Conservation (phyloP, 2,113 vertebrate genomes). For the Ictalurus punctatus region DNA sequence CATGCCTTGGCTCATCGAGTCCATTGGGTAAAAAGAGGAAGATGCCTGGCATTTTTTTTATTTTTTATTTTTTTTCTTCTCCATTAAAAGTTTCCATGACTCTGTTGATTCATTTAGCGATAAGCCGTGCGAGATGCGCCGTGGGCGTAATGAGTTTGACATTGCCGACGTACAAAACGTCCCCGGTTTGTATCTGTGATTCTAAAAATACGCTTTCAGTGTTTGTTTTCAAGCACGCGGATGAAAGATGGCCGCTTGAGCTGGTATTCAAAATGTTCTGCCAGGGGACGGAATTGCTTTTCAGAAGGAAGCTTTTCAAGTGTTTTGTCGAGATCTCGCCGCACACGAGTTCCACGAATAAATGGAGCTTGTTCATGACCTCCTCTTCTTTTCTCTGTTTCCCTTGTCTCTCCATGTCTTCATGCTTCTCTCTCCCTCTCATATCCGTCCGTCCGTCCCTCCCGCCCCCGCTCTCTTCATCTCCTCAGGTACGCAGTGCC, state of each 20-base stretch:
- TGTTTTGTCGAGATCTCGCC: background rate
- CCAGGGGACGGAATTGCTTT: background rate
- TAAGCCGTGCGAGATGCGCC: background rate
- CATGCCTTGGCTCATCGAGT: background rate
- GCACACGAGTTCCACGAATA: background rate
- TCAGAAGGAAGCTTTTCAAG: background rate
- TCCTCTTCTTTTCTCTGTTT: background rate
- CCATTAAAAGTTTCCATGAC: background rate
- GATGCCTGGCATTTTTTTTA: no score
- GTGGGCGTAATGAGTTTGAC: conserved; percentile 12
- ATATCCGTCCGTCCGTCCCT: no score
- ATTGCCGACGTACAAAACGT: background rate
- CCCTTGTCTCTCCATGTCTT: background rate
- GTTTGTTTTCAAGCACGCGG: conserved; percentile 15
- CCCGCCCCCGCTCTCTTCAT: background rate
- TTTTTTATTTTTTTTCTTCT: background rate
- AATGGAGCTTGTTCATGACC: no score
- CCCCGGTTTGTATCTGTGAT: background rate
- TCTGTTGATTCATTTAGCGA: background rate
- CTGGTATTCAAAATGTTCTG: background rate
- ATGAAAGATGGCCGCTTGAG: background rate
- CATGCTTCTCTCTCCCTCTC: background rate
- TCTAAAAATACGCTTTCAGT: conserved; percentile 18
- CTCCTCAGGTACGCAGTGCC: conserved; percentile 90
- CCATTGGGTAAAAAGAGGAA: background rate